Evolutionary conservation across 2,888 invertebrate genomes (phyloP).

Genomic region (Folsomia manolachei): DNA sequence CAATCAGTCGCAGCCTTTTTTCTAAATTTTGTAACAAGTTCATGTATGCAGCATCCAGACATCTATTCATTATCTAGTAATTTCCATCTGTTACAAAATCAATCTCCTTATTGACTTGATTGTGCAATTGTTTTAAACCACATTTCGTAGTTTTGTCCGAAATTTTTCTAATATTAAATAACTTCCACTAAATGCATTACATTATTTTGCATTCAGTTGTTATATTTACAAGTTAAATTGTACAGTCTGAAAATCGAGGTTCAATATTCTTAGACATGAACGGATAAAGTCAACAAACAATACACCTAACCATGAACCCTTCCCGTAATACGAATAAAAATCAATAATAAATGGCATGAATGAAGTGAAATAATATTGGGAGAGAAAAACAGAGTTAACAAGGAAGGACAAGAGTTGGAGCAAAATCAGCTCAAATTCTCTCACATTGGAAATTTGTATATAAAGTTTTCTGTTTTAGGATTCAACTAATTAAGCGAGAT

Average conservation of each 20-base stretch:
- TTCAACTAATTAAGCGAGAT: neutral
- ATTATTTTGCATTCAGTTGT: neutral
- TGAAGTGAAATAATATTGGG: too few species aligned
- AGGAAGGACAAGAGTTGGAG: too few species aligned
- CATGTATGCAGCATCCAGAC: neutral
- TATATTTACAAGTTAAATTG: conserved; percentile 5
- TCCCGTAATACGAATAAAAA: too few species aligned
- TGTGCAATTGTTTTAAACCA: neutral
- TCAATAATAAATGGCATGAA: too few species aligned
- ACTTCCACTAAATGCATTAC: neutral
- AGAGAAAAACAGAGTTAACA: neutral
- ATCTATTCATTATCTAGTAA: neutral
- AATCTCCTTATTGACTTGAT: neutral
- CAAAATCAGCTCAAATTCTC: too few species aligned
- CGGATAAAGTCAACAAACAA: neutral
- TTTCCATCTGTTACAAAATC: neutral
- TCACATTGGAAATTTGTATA: neutral
- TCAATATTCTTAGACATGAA: neutral
- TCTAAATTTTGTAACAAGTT: neutral
- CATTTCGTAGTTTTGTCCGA: neutral
- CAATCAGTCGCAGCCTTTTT: neutral
- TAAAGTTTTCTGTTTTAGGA: neutral
- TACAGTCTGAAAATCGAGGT: neutral
- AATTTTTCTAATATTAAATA: neutral
- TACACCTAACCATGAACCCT: neutral